Evolutionary conservation across 1,140 invertebrate genomes (phyloP).

Genomic region (Coelopa frigida): DNA sequence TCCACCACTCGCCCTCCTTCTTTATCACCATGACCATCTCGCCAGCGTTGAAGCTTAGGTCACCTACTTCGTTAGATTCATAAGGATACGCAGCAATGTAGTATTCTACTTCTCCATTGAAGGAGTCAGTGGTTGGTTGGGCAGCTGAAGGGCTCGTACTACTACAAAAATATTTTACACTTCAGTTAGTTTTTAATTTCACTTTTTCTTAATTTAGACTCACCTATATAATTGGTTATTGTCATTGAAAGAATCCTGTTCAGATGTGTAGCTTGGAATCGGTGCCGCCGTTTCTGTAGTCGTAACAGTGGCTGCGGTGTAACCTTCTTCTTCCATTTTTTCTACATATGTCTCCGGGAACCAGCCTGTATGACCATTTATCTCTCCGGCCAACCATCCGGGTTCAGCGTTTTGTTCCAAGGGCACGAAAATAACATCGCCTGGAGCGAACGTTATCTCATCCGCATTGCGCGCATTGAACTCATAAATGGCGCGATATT

Average conservation of each 20-base stretch:
- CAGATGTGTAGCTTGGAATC: conserved; percentile 7
- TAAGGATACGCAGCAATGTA: conserved; percentile 81
- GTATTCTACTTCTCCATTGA: conserved; percentile 56
- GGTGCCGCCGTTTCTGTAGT: conserved; percentile 8
- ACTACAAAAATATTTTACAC: background rate
- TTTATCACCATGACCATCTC: conserved; percentile 82
- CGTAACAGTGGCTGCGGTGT: conserved; percentile 12
- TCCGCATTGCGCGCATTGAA: conserved; percentile 89
- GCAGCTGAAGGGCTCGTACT: conserved; percentile 13
- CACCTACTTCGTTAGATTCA: conserved; percentile 79
- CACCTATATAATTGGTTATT: conserved; percentile 13
- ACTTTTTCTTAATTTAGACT: background rate
- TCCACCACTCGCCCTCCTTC: conserved; percentile 98
- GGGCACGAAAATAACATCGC: conserved; percentile 86
- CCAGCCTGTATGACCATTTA: conserved; percentile 82
- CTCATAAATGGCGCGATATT: conserved; percentile 87
- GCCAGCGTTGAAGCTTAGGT: conserved; percentile 85
- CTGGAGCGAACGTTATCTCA: conserved; percentile 89
- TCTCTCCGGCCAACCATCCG: conserved; percentile 93
- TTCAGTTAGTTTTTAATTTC: background rate
- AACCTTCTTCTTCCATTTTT: conserved; percentile 51
- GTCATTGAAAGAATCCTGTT: conserved; percentile 15
- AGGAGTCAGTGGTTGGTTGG: conserved; percentile 1
- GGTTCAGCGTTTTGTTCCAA: conserved; percentile 83
- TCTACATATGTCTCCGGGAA: conserved; percentile 97